These are phyloP conservation scores for Notarius quadriscutis DNA, from an alignment of 2,113 vertebrate genomes.

Conservation along the genomic window DNA sequence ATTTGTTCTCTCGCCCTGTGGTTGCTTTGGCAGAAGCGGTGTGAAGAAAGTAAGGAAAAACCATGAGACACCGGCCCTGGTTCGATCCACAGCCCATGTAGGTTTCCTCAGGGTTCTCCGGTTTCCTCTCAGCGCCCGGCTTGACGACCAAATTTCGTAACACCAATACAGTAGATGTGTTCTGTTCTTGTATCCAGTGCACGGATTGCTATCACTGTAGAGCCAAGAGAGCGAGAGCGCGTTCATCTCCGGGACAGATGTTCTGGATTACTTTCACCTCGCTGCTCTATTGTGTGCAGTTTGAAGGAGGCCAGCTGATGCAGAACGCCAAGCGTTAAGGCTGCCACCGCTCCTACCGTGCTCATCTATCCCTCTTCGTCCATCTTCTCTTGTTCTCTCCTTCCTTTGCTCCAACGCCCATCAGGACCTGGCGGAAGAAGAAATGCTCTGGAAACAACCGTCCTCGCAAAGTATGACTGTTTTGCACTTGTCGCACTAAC, in stretches of 20 bases:
- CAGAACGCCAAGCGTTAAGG: slow-evolving; percentile 42
- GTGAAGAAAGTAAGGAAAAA: background rate
- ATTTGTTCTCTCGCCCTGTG: background rate
- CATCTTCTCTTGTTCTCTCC: slow-evolving; percentile 32
- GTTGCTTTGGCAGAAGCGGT: background rate
- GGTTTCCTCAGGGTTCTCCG: background rate
- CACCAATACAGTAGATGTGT: background rate
- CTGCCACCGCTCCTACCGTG: slow-evolving; percentile 22
- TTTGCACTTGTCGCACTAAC: slow-evolving; percentile 24
- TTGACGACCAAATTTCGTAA: background rate
- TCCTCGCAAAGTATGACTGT: slow-evolving; percentile 29
- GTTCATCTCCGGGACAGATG: slow-evolving; percentile 54
- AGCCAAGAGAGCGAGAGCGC: slow-evolving; percentile 51
- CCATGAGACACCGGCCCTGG: background rate
- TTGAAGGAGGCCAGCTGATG: slow-evolving; percentile 48
- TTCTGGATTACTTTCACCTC: slow-evolving; percentile 58
- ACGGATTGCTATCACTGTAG: slow-evolving; percentile 66
- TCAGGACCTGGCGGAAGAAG: slow-evolving; percentile 28
- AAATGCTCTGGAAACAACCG: slow-evolving; percentile 18
- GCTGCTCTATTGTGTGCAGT: slow-evolving; percentile 50
- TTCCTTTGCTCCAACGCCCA: slow-evolving; percentile 35
- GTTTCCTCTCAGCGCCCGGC: background rate
- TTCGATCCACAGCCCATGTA: background rate
- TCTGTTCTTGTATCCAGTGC: slow-evolving; percentile 54
- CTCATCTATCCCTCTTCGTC: slow-evolving; percentile 33